Conservation (phyloP, 2,797 vertebrate species). For the Thalassophryne amazonica region DNA sequence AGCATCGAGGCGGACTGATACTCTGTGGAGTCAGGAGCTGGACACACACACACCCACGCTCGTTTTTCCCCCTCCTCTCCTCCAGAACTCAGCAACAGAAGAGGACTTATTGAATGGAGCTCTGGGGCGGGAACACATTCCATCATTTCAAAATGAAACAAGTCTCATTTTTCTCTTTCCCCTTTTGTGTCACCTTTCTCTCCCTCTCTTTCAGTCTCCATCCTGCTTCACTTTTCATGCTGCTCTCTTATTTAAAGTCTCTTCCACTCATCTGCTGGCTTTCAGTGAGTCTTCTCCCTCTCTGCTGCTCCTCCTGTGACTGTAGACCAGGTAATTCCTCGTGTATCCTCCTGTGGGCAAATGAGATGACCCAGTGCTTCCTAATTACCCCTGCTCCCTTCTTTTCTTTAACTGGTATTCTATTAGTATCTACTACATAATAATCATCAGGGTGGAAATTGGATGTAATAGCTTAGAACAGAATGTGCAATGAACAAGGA, state of each 20-base stretch:
- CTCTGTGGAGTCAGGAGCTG: conserved; percentile 47
- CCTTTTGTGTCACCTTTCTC: conserved; percentile 14
- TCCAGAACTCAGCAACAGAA: conserved; percentile 45
- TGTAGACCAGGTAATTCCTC: conserved; percentile 53
- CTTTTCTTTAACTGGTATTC: conserved; percentile 62
- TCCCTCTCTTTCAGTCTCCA: conserved; percentile 9
- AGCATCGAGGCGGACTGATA: conserved; percentile 49
- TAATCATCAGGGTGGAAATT: conserved; percentile 65
- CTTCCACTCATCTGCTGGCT: conserved; percentile 14
- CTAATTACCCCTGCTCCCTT: conserved; percentile 65
- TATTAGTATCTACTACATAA: conserved; percentile 67
- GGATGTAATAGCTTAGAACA: conserved; percentile 61
- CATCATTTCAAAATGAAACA: conserved; percentile 64
- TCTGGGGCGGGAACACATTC: conserved; percentile 51
- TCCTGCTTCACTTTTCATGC: conserved; percentile 14
- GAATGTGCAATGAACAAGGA: conserved; percentile 47
- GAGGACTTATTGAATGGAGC: conserved; percentile 56
- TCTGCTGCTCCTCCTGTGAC: conserved; percentile 4
- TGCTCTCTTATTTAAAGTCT: conserved; percentile 1
- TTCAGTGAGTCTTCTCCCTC: background rate
- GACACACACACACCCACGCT: conserved; percentile 13
- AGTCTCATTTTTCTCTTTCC: conserved; percentile 48
- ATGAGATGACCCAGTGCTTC: conserved; percentile 60
- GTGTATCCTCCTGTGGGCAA: conserved; percentile 53
- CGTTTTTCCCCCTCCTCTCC: conserved; percentile 16